Evolutionary conservation across 2,797 vertebrate genomes (phyloP).

Genomic region (Leptodactylus fallax): DNA sequence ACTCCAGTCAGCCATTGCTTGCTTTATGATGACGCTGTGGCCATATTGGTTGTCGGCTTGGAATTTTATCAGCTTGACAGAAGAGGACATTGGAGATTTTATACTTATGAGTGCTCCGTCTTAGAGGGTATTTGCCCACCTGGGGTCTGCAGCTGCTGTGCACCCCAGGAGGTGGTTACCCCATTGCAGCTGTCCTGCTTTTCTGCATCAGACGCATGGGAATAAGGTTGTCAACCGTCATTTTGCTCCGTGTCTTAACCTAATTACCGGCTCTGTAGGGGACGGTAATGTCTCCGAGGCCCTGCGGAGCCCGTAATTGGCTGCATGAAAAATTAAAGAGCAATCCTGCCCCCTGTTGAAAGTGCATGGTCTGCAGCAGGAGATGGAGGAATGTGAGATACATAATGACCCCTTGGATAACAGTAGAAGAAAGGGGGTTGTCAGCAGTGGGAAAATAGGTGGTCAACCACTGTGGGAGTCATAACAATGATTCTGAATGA

Average conservation of each 20-base stretch:
- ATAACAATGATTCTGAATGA: too few relatives aligned
- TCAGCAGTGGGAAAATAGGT: too few relatives aligned
- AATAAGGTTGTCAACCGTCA: neutral
- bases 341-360: neutral
- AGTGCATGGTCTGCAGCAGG: neutral
- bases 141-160: neutral
- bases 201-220: constrained; percentile 19
- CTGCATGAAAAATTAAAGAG: constrained; percentile 24
- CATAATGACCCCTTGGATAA: neutral
- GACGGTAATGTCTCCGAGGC: neutral
- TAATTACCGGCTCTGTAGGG: constrained; percentile 4
- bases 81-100: constrained; percentile 3
- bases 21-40: neutral
- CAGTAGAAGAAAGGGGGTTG: neutral
- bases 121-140: neutral
- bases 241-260: neutral
- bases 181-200: neutral
- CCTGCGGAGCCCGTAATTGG: constrained; percentile 6
- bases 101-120: too few relatives aligned
- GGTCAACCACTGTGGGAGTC: too few relatives aligned
- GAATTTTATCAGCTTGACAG: neutral
- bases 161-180: neutral
- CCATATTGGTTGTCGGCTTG: neutral
- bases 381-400: neutral
- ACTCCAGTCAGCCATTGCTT: neutral